Evolutionary conservation across 2,888 invertebrate genomes (phyloP).

Genomic region (Lithophane ornitopus): DNA sequence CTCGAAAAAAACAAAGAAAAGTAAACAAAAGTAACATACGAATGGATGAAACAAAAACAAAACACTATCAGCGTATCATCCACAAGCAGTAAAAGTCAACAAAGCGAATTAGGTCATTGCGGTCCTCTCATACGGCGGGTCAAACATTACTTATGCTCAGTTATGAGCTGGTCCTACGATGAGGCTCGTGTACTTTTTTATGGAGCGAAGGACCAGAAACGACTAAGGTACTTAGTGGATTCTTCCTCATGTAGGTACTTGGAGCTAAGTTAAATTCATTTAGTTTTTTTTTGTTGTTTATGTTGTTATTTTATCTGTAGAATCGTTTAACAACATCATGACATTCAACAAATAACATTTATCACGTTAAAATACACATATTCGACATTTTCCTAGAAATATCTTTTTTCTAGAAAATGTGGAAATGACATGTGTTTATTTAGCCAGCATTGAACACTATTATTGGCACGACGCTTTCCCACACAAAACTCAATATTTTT

Average conservation of each 20-base stretch:
- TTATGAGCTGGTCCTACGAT: constrained; percentile 41
- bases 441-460: not conserved
- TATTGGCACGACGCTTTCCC: not conserved
- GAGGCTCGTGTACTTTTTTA: not conserved
- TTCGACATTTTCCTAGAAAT: not conserved
- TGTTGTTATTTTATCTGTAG: not conserved
- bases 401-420: not conserved
- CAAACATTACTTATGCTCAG: constrained; percentile 50
- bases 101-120: constrained; percentile 58
- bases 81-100: constrained; percentile 50
- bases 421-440: not conserved
- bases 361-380: not conserved
- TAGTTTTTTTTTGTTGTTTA: not conserved
- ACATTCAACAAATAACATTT: not conserved
- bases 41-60: constrained; percentile 37
- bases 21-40: constrained; percentile 27
- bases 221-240: not conserved
- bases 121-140: constrained; percentile 27
- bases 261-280: not conserved
- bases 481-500: not conserved
- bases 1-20: constrained; percentile 19
- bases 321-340: not conserved
- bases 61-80: constrained; percentile 25
- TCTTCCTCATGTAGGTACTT: not conserved
- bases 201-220: constrained; percentile 1